Conservation (phyloP, 2,797 vertebrate genomes). For the Sarcophilus harrisii region DNA sequence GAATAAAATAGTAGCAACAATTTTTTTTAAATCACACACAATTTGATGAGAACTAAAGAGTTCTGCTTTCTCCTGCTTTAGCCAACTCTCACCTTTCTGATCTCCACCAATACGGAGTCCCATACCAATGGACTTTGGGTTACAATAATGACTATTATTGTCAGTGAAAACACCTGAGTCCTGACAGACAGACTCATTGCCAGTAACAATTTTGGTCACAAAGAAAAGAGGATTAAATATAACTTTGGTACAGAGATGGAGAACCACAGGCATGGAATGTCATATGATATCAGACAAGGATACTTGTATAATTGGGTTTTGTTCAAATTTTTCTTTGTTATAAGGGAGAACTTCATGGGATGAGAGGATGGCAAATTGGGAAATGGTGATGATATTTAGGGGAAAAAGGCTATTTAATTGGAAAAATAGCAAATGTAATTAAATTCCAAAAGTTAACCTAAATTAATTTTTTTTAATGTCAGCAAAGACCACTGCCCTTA, state of each 20-base stretch:
- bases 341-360: not conserved
- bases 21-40: not conserved
- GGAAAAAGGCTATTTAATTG: not conserved
- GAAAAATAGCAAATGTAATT: not conserved
- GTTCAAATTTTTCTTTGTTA: not conserved
- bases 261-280: not conserved
- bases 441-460: not conserved
- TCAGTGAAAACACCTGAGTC: not conserved
- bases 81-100: not conserved
- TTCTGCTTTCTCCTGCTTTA: not conserved
- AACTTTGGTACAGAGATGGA: not conserved
- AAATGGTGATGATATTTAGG: not conserved
- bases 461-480: conserved; percentile 1
- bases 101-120: not conserved
- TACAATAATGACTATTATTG: not conserved
- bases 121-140: not conserved
- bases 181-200: not conserved
- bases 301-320: not conserved
- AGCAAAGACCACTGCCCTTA: not conserved
- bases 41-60: not conserved
- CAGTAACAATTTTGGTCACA: not conserved
- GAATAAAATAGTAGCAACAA: not conserved
- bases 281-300: not conserved
- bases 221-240: not conserved
- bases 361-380: not conserved